Evolutionary conservation across 2,888 invertebrate genomes (phyloP), one percentile per base, ranked within the genome.

Genomic region (Hirtodrosophila histrioides): DNA sequence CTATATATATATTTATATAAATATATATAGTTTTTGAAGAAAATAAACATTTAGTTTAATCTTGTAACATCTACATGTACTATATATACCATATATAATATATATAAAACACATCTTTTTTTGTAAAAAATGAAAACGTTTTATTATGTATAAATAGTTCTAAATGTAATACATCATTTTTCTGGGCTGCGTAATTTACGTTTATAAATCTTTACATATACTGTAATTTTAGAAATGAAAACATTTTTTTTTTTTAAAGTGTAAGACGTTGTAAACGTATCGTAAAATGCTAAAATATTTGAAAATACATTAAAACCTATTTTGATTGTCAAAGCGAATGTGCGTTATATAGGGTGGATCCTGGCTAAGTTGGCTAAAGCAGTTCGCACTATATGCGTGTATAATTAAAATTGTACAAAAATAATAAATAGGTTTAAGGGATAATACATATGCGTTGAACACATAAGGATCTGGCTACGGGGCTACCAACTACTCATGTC

Each of bases 381-480:
- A 31, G 5, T 12, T 9, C 6, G 29, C 11, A 17, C 33, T 45
- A 9, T 45, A 9, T 40, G 36, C 8, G 8, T 17, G n/a, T 46
- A 35, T 41, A 12, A 37, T 58, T 43, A n/a, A 69, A 29, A 40
- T 48, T 50, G 31, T 62, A 68, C 40, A 49, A 53, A 62, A 56
- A 69, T 63, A 53, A 69, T 56, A 64, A 63, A 69, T 56, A 51
- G 12, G 23, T 51, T 24, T 46, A 51, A 36, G 35, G 43, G 29
- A 24, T 53, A 41, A 41, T 67, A 69, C 46, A 43, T 12, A 4
- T 40, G 11, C 24, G 31, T 35, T 23, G 17, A 37, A 44, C 12
- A 37, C 9, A 49, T 31, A 36, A 41, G n/a, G 10, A 8, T 4
- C 9, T 31, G 12, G 24, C 17, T n/a, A 11, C 23, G 7, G 12